These are phyloP conservation scores for Noctuana brunneofusca DNA, from an alignment of 2,888 invertebrate genomes.

Conservation along the genomic window DNA sequence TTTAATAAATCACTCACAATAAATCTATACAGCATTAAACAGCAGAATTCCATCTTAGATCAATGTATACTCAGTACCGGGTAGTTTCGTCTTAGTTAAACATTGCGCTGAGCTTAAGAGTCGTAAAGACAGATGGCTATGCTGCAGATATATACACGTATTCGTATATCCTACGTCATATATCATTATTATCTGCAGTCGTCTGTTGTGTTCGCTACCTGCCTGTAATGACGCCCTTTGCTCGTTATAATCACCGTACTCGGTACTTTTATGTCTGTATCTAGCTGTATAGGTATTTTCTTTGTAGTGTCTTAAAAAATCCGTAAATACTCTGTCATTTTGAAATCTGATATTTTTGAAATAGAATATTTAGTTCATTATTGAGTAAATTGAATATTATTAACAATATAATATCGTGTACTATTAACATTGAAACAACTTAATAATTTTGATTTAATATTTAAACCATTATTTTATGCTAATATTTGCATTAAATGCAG, in stretches of 20 bases:
- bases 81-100: neutral
- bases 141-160: neutral
- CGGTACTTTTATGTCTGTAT: constrained; percentile 9
- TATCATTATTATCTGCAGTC: constrained; percentile 33
- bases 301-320: constrained; percentile 11
- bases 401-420: no score
- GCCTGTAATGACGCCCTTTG: constrained; percentile 33
- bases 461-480: no score
- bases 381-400: no score
- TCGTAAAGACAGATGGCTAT: neutral
- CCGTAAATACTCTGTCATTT: neutral
- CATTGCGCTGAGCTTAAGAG: neutral
- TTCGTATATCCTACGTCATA: constrained; percentile 14
- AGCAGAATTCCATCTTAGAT: neutral
- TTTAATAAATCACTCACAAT: no score
- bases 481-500: no score
- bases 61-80: neutral
- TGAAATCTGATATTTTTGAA: no score
- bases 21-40: neutral
- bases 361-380: no score
- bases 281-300: neutral
- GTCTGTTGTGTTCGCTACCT: constrained; percentile 28
- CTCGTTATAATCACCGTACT: constrained; percentile 31
- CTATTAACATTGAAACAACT: no score
- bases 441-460: no score